Evolutionary conservation across 2,113 vertebrate species (phyloP).

Genomic region (Nicator chloris): DNA sequence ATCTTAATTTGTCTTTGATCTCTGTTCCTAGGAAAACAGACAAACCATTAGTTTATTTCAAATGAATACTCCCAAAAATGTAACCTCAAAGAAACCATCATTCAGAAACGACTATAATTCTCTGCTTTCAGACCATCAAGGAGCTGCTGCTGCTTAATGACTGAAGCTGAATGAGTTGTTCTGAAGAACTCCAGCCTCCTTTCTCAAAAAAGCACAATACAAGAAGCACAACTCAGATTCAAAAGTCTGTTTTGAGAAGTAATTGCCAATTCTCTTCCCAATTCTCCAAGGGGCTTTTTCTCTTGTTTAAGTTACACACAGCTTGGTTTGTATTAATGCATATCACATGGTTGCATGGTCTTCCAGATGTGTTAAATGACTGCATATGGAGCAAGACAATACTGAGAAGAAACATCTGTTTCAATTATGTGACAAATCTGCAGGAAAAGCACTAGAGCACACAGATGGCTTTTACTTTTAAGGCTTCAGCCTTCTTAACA

Average conservation of each 20-base stretch:
- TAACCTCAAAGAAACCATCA: background rate
- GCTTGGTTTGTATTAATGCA: background rate
- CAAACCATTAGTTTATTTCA: background rate
- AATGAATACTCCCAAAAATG: background rate
- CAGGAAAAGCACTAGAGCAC: background rate
- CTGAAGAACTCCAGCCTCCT: background rate
- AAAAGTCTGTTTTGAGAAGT: background rate
- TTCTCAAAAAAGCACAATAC: background rate
- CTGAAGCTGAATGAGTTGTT: background rate
- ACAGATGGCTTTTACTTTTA: background rate
- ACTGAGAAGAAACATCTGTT: slow-evolving; percentile 8
- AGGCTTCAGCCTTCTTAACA: background rate
- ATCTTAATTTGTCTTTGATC: slow-evolving; percentile 92
- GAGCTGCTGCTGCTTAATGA: background rate
- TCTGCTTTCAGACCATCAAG: background rate
- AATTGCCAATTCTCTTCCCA: background rate
- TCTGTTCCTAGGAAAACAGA: slow-evolving; percentile 85
- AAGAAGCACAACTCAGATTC: background rate
- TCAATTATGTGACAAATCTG: background rate
- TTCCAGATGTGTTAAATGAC: slow-evolving; percentile 12
- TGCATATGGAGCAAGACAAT: background rate
- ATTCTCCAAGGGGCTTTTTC: background rate
- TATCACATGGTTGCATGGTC: background rate
- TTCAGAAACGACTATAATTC: background rate
- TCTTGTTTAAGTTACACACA: background rate